Conservation (phyloP, 1,140 invertebrate species). For the Oscheius sp. region DNA sequence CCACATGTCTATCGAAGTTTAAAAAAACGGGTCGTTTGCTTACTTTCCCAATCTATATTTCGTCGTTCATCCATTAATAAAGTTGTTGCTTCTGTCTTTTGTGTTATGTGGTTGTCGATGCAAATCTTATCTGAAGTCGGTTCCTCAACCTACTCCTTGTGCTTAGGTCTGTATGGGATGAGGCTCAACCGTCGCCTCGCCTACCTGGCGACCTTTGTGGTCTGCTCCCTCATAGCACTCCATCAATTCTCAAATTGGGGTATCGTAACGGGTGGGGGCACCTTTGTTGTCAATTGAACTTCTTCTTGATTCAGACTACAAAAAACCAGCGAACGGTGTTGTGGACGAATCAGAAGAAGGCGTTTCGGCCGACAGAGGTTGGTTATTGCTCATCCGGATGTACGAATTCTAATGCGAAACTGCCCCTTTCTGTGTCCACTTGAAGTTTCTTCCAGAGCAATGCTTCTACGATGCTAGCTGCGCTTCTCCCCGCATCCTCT, state of each 20-base stretch:
- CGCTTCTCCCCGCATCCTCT: constrained; percentile 15
- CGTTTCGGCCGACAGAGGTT: not conserved
- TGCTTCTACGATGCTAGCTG: constrained; percentile 32
- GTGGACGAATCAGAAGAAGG: not conserved
- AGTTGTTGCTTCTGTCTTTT: not conserved
- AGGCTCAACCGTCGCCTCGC: not conserved
- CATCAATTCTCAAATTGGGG: not conserved
- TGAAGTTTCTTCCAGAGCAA: not conserved
- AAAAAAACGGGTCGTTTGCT: not conserved
- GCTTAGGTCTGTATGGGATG: too few species aligned
- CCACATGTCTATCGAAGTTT: not conserved
- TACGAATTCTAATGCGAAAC: not conserved
- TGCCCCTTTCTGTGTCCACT: not conserved
- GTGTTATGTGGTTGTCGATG: not conserved
- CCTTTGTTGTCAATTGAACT: not conserved
- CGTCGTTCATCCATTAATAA: not conserved
- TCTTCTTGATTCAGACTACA: not conserved
- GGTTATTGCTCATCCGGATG: not conserved
- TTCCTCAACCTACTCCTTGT: too few species aligned
- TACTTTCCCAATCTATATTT: not conserved
- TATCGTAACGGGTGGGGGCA: not conserved
- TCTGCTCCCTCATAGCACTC: not conserved
- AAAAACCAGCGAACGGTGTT: not conserved
- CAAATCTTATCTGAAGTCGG: too few species aligned
- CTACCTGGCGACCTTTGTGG: not conserved